Evolutionary conservation across 2,113 vertebrate genomes (phyloP).

Genomic region (Lepisosteus oculatus): DNA sequence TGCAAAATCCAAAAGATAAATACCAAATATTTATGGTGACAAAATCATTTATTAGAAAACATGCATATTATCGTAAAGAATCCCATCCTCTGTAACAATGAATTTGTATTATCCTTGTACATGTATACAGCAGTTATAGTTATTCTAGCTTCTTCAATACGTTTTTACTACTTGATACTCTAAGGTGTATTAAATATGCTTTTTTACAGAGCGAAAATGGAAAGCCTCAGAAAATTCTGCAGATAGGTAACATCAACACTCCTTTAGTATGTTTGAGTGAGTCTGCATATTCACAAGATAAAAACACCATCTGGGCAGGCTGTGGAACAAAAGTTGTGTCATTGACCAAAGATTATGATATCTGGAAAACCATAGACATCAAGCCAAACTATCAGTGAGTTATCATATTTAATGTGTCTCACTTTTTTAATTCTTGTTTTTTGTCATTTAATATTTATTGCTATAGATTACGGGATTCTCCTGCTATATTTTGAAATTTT

Average conservation of each 20-base stretch:
- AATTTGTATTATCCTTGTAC: too few relatives aligned
- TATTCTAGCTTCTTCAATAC: background rate
- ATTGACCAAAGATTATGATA: conserved; percentile 72
- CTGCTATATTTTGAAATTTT: background rate
- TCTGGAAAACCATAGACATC: conserved; percentile 83
- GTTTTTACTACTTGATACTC: background rate
- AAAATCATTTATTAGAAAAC: too few relatives aligned
- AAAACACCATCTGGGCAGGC: conserved; percentile 76
- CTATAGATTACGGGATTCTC: too few relatives aligned
- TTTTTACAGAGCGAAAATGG: conserved; percentile 45
- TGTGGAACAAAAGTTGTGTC: conserved; percentile 84
- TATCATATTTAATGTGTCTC: background rate
- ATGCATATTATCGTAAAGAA: too few relatives aligned
- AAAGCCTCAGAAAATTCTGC: conserved; percentile 70
- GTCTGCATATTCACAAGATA: conserved; percentile 69
- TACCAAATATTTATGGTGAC: too few relatives aligned
- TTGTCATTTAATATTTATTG: background rate
- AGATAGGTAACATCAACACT: conserved; percentile 74
- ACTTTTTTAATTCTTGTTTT: background rate
- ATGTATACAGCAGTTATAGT: background rate
- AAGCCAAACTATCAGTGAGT: conserved; percentile 76
- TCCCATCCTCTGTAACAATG: too few relatives aligned
- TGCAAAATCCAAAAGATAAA: too few relatives aligned
- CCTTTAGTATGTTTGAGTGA: conserved; percentile 80
- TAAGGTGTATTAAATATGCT: background rate